Evolutionary conservation across 2,888 invertebrate species (phyloP), one percentile per base, ranked within the genome.

Genomic region (Uloborus plumipes): DNA sequence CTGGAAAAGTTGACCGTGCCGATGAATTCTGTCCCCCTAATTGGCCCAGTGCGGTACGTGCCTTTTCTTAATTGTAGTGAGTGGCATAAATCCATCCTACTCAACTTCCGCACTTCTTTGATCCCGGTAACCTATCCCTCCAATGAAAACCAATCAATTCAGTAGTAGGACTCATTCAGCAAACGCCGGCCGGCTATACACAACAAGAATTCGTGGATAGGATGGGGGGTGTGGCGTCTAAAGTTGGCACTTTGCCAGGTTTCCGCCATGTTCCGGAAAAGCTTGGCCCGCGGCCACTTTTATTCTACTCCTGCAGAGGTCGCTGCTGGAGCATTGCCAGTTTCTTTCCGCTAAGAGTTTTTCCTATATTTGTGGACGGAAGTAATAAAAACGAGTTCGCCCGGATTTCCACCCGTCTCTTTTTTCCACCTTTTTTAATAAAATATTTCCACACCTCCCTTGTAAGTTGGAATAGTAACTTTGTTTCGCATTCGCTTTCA

Each of bases 261-360:
- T 47, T 77, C 77, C 76, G 76, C 76, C 76, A 76, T 76, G 76
- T 76, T 76, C 62, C 69, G 31, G 69, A 76, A 76, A 76, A 76
- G 76, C 67, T 76, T 77, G 70, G 77, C 70, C 64, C 77, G 16
- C 39, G 53, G 70, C 70, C 77, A 62, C 64, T 62, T 67, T 69
- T 61, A 51, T 69, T 76, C 59, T 22, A 49, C 51, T 62, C 69
- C 67, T 62, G 61, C 61, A 70, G 70, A 70, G 70, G 70, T 70
- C 70, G 70, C 70, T 51, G 39, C 64, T 77, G 77, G 77, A 77
- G 77, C 26, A 47, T 47, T 77, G 77, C 77, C 77, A 77, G 70
- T 64, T 77, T 70, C 64, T 77, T 70, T 62, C 22, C 22, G 3
- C 55, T 55, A 49, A n/a, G 53, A 70, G 51, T 77, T 77, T 70